Percentiles rank a stretch among this genome's conserved stretches.
Conservation (phyloP, 2,113 vertebrate genomes). For the Alethe diademata region DNA sequence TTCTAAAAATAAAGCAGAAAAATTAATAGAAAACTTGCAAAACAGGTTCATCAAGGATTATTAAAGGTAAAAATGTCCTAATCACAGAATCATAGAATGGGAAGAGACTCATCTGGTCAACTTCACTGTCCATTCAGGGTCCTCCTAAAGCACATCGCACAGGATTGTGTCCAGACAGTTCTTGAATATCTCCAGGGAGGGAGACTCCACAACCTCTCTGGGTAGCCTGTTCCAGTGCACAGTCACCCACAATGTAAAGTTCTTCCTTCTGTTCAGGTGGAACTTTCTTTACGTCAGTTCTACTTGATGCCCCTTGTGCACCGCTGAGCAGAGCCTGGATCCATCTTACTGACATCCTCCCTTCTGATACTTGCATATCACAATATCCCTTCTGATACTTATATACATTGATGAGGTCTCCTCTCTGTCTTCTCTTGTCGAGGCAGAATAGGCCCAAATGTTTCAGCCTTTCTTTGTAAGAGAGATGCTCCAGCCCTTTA, state of each 20-base stretch:
- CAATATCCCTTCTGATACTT: background rate
- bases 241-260: background rate
- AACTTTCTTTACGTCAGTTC: background rate
- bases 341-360: background rate
- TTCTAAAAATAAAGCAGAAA: background rate
- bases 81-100: background rate
- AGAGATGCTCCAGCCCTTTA: background rate
- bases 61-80: background rate
- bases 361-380: background rate
- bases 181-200: background rate
- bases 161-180: background rate
- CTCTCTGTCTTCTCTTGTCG: background rate
- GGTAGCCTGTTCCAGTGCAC: background rate
- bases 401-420: background rate
- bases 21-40: background rate
- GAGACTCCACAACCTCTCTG: background rate
- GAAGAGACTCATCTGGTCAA: background rate
- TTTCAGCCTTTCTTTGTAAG: background rate
- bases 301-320: background rate
- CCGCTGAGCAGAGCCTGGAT: accelerated
- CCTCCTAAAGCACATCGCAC: background rate
- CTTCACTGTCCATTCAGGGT: background rate
- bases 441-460: background rate
- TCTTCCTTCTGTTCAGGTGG: background rate
- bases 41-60: background rate